Base-by-base conservation (phyloP, 2,888 invertebrate genomes). In the Nemoura dubitans region DNA sequence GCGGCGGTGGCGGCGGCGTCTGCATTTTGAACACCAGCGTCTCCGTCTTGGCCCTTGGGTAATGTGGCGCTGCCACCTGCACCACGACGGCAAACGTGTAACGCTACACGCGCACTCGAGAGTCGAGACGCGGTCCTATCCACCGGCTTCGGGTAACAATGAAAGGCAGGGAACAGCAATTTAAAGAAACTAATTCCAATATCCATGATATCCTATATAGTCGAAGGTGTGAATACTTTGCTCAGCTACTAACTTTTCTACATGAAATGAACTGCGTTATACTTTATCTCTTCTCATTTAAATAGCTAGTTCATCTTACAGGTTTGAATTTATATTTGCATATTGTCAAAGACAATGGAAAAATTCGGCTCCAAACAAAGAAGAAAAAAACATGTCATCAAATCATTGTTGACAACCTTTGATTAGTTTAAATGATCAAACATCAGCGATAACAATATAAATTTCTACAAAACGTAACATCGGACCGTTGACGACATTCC, bases 321-420 rank as follows among this genome's bases (percentile, higher is more conserved):
- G 21, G 36, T 36, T 36, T 36, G 36, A 59, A 10, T 59, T 59
- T 3, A 21, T 21, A 59, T 59, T 59, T 59, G 59, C 59, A 59
- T 59, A 59, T 59, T 59, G 59, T 59, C 59, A 59, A 59, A 59
- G 59, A 59, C 59, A 59, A 59, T 59, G 21, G 59, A 59, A 59
- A 59, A 59, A 21, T 59, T 59, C 59, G 59, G 59, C 59, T 59
- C 21, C 16, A 59, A 59, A 59, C 59, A 59, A 59, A 59, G 59
- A 59, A 21, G 59, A 59, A 59, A n/a, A 59, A 59, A 59, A 59
- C 59, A 59, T 59, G 21, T 59, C 59, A 59, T 59, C 59, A 59
- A 59, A 59, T 21, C 59, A 59, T 59, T 36, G 36, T 36, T 36
- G 36, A 36, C 36, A 36, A 36, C 36, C 36, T 36, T 36, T 59